Percentiles rank a stretch among this genome's conserved stretches.
Conservation (phyloP, 2,797 vertebrate genomes). For the Sebastolobus altivelis region DNA sequence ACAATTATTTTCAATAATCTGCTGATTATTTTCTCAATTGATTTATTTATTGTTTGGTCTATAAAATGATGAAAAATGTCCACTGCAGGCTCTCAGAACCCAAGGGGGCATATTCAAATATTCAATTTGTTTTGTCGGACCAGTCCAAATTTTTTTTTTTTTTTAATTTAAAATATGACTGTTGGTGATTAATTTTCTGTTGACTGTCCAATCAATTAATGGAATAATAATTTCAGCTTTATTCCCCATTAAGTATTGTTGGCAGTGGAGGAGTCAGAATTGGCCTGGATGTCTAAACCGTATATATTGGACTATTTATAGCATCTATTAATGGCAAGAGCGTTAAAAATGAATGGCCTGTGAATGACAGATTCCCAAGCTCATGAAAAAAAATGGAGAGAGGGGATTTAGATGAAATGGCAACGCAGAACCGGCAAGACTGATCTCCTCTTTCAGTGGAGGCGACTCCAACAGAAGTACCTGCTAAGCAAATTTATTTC, state of each 20-base stretch:
- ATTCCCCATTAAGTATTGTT: slow-evolving; percentile 1
- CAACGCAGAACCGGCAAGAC: slow-evolving; percentile 54
- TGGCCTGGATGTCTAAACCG: slow-evolving; percentile 12
- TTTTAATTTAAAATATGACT: not conserved
- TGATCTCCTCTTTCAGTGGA: slow-evolving; percentile 70
- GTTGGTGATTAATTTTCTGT: not conserved
- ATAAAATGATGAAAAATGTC: not conserved
- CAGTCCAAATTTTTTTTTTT: not conserved
- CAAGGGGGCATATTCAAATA: not conserved
- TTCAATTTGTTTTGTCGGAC: not conserved
- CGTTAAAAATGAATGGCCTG: slow-evolving; percentile 60
- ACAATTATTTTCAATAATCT: not conserved
- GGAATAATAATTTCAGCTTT: not conserved
- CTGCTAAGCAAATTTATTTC: slow-evolving; percentile 79
- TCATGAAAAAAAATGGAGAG: slow-evolving; percentile 43
- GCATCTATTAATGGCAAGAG: slow-evolving; percentile 50
- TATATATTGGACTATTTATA: slow-evolving; percentile 43
- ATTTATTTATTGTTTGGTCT: too few species aligned
- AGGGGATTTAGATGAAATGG: slow-evolving; percentile 64
- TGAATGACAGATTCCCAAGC: slow-evolving; percentile 60
- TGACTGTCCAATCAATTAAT: not conserved
- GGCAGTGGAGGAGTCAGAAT: slow-evolving; percentile 1
- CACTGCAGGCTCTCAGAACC: not conserved
- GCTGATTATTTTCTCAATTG: too few species aligned
- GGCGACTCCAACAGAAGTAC: slow-evolving; percentile 68